phyloP scores from a whole-genome alignment of 1,140 invertebrate species.

The Brachystomella parvula region DNA sequence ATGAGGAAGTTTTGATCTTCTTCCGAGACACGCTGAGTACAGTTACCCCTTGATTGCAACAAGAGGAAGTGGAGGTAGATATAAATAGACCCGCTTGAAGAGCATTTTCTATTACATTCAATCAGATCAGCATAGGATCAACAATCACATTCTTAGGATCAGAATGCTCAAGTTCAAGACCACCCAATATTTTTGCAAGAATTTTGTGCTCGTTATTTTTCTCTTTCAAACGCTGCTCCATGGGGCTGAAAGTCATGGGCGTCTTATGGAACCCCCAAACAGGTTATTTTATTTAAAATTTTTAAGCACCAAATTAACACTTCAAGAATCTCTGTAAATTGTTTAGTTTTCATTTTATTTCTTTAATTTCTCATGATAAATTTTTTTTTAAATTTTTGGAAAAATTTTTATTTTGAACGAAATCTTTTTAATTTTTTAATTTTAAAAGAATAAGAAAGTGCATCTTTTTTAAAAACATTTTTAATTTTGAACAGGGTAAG shows the following conservation, averaged over 20 bases:
- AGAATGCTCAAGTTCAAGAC: background rate
- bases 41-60: background rate
- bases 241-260: background rate
- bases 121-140: too few relatives aligned
- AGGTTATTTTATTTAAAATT: background rate
- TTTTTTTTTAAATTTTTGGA: slow-evolving; percentile 3
- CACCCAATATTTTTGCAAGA: background rate
- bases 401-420: too few relatives aligned
- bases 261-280: background rate
- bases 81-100: background rate
- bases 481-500: background rate
- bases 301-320: too few relatives aligned
- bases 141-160: background rate
- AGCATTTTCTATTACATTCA: background rate
- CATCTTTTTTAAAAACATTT: too few relatives aligned
- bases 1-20: background rate
- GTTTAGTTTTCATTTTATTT: background rate
- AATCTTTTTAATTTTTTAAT: too few relatives aligned
- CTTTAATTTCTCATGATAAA: background rate
- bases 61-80: background rate
- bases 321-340: background rate
- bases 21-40: background rate
- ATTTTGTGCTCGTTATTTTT: background rate
- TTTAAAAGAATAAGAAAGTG: too few relatives aligned
- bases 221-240: background rate